phyloP scores from a whole-genome alignment of 2,113 vertebrate species.

The Vidua macroura region DNA sequence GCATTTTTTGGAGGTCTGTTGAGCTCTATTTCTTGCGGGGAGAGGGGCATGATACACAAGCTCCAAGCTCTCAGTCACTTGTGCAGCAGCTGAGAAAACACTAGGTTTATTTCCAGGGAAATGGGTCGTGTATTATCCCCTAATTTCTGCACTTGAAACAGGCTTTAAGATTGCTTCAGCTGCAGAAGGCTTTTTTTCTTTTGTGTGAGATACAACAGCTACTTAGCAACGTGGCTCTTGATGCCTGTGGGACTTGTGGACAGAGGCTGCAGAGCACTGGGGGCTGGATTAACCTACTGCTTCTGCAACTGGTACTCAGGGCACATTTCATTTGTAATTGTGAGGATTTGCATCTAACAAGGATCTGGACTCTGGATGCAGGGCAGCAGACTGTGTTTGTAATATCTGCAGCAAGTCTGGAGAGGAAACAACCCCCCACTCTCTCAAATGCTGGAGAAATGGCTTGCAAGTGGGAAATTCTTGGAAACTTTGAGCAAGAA shows the following conservation, averaged over 20 bases:
- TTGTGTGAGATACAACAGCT: conserved; percentile 17
- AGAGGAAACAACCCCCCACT: neutral
- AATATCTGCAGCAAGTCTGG: neutral
- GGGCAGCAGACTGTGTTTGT: neutral
- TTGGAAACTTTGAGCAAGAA: neutral
- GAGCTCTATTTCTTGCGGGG: neutral
- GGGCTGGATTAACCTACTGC: neutral
- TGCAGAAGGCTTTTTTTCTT: neutral
- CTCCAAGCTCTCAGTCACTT: neutral
- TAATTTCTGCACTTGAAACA: conserved; percentile 19
- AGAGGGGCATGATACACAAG: neutral
- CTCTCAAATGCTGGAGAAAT: neutral
- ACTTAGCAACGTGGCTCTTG: neutral
- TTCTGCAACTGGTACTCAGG: neutral
- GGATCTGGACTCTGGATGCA: neutral
- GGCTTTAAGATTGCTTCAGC: conserved; percentile 13
- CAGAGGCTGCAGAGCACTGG: neutral
- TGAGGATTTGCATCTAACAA: neutral
- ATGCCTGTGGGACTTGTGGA: neutral
- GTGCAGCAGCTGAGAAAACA: conserved; percentile 16
- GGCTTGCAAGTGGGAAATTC: neutral
- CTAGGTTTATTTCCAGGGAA: conserved; percentile 23
- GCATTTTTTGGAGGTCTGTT: neutral
- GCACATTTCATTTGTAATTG: neutral
- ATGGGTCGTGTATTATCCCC: neutral